phyloP scores from a whole-genome alignment of 1,140 invertebrate species.

The Himalopsyche phryganea region DNA sequence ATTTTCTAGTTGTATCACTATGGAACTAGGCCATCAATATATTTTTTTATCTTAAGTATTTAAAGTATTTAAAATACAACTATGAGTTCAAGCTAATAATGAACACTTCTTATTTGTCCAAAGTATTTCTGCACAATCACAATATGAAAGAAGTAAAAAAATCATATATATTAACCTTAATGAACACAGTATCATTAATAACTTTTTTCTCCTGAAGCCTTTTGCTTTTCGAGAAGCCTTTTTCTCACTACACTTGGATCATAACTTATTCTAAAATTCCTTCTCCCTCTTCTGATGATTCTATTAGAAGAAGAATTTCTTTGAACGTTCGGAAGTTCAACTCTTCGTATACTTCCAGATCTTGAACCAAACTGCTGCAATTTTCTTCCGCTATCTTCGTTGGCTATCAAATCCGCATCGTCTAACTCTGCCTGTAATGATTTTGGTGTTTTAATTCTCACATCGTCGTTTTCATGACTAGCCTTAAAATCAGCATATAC shows the following conservation, averaged over 20 bases:
- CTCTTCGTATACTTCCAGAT: conserved; percentile 26
- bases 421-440: neutral
- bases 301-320: conserved; percentile 9
- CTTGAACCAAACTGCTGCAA: conserved; percentile 20
- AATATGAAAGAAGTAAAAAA: no score
- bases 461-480: conserved; percentile 8
- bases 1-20: no score
- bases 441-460: conserved; percentile 1
- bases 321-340: conserved; percentile 17
- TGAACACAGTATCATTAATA: no score
- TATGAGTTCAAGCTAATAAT: no score
- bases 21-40: no score
- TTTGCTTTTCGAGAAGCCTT: conserved; percentile 28
- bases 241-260: conserved; percentile 29
- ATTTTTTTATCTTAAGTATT: no score
- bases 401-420: no score
- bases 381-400: no score
- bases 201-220: conserved; percentile 10
- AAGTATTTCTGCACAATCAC: no score
- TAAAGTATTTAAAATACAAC: no score
- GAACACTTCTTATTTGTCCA: no score
- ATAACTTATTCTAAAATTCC: conserved; percentile 29
- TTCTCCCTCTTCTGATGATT: conserved; percentile 27
- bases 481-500: conserved; percentile 1
- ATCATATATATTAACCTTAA: no score